These are phyloP conservation scores for Dicyrtoma fusca DNA, from an alignment of 2,888 invertebrate genomes.

Conservation along the genomic window DNA sequence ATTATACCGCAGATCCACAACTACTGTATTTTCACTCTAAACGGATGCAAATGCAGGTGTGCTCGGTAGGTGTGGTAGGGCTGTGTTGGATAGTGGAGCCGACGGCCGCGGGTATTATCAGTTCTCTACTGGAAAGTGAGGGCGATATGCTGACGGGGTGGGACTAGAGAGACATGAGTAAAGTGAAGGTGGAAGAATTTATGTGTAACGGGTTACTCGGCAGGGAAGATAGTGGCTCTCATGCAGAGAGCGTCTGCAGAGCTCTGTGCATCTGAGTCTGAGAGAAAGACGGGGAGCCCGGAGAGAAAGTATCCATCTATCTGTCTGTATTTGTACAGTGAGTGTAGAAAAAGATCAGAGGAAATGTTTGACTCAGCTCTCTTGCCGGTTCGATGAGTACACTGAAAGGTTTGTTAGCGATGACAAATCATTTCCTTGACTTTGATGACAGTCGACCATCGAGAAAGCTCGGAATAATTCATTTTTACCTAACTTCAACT, in stretches of 20 bases:
- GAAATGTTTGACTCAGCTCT: conserved; percentile 50
- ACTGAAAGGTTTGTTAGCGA: conserved; percentile 51
- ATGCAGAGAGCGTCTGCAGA: background rate
- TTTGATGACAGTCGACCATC: conserved; percentile 44
- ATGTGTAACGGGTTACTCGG: conserved; percentile 9
- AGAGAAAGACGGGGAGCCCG: too few species aligned
- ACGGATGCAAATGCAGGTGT: background rate
- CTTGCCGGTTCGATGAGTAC: conserved; percentile 45
- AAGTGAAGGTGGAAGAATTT: conserved; percentile 3
- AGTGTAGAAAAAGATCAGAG: conserved; percentile 26
- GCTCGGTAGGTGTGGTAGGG: background rate
- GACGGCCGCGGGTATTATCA: background rate
- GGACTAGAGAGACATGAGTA: conserved; percentile 3
- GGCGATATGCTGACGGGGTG: background rate
- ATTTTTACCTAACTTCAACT: conserved; percentile 12
- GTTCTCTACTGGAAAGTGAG: background rate
- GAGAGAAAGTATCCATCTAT: conserved; percentile 8
- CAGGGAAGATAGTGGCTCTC: too few species aligned
- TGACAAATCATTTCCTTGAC: conserved; percentile 54
- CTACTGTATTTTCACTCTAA: too few species aligned
- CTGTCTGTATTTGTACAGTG: conserved; percentile 31
- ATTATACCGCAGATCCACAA: too few species aligned
- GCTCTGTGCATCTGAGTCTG: background rate
- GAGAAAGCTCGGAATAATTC: conserved; percentile 29
- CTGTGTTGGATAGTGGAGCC: background rate